Conservation (phyloP, 30 jellyfish, hydroid and myxozoan genomes). For the Sanderia malayensis region DNA sequence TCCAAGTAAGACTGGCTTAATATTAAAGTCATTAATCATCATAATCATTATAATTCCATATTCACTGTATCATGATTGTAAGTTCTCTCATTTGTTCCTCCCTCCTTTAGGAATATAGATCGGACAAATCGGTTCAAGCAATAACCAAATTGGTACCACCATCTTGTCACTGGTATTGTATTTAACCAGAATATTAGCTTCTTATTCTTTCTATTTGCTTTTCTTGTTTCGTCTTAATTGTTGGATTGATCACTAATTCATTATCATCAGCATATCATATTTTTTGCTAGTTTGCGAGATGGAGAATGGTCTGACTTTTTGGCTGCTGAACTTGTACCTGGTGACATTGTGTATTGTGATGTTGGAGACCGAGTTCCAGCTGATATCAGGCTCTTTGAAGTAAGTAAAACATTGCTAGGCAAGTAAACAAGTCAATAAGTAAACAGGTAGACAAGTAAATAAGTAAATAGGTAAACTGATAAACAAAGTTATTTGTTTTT, state of each 20-base stretch:
- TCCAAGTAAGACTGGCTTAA: slow-evolving; percentile 56
- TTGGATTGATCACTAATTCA: slow-evolving; percentile 76
- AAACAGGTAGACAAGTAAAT: too few relatives aligned
- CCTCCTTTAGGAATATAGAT: slow-evolving; percentile 71
- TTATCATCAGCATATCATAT: slow-evolving; percentile 87
- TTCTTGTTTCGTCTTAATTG: too few relatives aligned
- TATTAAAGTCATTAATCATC: too few relatives aligned
- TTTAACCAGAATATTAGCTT: background rate
- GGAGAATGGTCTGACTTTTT: slow-evolving; percentile 73
- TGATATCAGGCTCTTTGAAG: slow-evolving; percentile 82
- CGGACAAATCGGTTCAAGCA: slow-evolving; percentile 89
- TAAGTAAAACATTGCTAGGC: slow-evolving; percentile 5
- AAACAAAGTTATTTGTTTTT: too few relatives aligned
- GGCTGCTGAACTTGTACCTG: slow-evolving; percentile 93
- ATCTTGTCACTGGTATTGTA: slow-evolving; percentile 70
- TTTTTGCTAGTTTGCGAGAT: slow-evolving; percentile 70
- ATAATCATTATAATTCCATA: too few relatives aligned
- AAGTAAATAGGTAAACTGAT: too few relatives aligned
- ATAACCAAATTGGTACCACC: slow-evolving; percentile 94
- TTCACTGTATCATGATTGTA: too few relatives aligned
- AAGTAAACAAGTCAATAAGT: too few relatives aligned
- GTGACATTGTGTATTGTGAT: slow-evolving; percentile 70
- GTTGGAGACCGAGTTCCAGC: slow-evolving; percentile 97
- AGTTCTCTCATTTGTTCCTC: background rate
- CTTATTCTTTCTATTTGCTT: too few relatives aligned